Base-by-base conservation (phyloP, 2,888 invertebrate genomes). In the Tenthredo amoena region DNA sequence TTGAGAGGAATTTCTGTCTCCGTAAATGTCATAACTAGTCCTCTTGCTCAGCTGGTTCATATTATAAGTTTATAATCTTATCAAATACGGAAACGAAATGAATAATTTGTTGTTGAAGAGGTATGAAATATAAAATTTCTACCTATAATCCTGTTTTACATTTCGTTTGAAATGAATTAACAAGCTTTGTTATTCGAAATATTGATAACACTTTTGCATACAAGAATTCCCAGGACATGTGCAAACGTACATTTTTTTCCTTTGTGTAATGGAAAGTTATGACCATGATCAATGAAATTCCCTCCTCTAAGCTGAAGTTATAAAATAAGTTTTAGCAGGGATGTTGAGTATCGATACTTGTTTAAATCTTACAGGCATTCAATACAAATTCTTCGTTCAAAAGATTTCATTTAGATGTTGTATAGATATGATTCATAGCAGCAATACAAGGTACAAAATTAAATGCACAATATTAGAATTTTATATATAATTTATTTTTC, bases 81-180 rank as follows among this genome's bases (percentile, higher is more conserved):
- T 85, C 21, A 40, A 65, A 62, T 85, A 62, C 9, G 55, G 58
- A 62, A 65, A 62, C 21, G 77, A 15, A 79, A 85, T 81, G 55
- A 81, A 65, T 85, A 37, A 71, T 43, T 47, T 85, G 21, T 71
- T 55, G 55, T 82, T 85, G 12, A 58, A 40, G 18, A 83, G 62
- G 15, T 71, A 72, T 65, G 71, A 79, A 85, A 85, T 65, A 79
- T 79, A 47, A 47, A 77, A 47, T 85, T 65, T 85, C 65, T 85
- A 85, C 85, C 77, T 79, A 34, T 31, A 77, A 79, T 12, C 2
- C 68, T 50, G 40, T 10, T 62, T 82, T 43, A 7, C 18, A 58
- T 65, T 65, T 82, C 26, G 37, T 65, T 37, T 15, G 15, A 43
- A 21, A 74, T 12, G 43, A 74, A 21, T 12, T 43, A 43, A 10